Evolutionary conservation across 2,113 vertebrate species (phyloP), one percentile per base, ranked within the genome.

Genomic region (Tachysurus fulvidraco): DNA sequence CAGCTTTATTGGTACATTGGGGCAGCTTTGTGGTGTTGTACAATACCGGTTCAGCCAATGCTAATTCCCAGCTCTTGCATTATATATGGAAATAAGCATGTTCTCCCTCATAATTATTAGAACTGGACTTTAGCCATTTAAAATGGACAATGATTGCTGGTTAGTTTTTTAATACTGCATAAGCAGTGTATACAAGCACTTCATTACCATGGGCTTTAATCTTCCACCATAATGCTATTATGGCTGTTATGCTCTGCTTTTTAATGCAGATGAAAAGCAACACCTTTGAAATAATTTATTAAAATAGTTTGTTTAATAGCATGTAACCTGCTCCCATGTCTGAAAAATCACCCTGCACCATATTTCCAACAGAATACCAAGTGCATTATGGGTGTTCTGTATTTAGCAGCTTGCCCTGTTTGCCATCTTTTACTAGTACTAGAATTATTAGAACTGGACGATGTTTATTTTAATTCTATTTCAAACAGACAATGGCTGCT

Each of bases 41-140:
- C 93, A 93, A 94, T 94, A 89, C 85, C 93, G 92, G 89, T 82
- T n/a, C 73, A 54, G 82, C 90, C 91, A 84, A 91, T 91, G 89
- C 88, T 60, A 84, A n/a, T 92, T 94, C 92, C 89, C 90, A 87
- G 92, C 90, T 89, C 89, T 89, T 71, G 7, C 6, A 11, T 23
- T 74, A 74, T 73, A 10, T 50, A 25, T 25, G 4, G 13, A 52
- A 54, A 78, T 3, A 19, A 7, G 5, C n/a, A 9, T 16, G 50
- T 30, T 25, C n/a, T 54, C 74, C 28, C 5, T 17, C 16, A 10
- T 14, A 78, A 10, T 76, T 54, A 25, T 46, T n/a, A 13, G 23
- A 76, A 52, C 23, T 50, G 46, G 6, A 14, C 73, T 76, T 76
- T 50, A 50, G 13, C 73, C 14, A 7, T 76, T 50, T 25, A 50